Evolutionary conservation across 2,797 vertebrate species (phyloP).

Genomic region (Melanogrammus aeglefinus): DNA sequence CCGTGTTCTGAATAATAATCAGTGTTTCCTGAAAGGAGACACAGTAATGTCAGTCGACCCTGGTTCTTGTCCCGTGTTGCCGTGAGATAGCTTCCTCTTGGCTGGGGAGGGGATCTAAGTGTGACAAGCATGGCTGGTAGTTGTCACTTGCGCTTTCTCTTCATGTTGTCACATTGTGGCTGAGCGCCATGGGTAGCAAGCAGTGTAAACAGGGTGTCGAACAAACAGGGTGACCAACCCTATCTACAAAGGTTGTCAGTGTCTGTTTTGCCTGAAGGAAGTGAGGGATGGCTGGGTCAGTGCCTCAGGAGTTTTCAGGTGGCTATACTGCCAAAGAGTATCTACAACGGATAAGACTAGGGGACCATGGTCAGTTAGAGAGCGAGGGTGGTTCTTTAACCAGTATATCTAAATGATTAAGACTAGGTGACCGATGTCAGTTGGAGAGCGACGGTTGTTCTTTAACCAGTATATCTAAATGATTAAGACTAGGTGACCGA

Average conservation of each 20-base stretch:
- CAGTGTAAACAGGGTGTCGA: slow-evolving; percentile 70
- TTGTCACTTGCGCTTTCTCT: slow-evolving; percentile 70
- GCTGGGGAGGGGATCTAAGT: slow-evolving; percentile 53
- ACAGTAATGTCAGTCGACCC: slow-evolving; percentile 45
- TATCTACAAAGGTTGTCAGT: slow-evolving; percentile 56
- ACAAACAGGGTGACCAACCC: slow-evolving; percentile 66
- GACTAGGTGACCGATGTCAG: background rate
- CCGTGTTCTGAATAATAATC: slow-evolving; percentile 38
- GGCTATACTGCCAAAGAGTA: slow-evolving; percentile 38
- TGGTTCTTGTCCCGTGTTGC: slow-evolving; percentile 45
- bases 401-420: slow-evolving; percentile 33
- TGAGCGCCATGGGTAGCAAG: slow-evolving; percentile 59
- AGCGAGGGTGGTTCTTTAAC: background rate
- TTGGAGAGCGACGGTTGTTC: background rate
- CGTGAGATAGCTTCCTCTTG: slow-evolving; percentile 44
- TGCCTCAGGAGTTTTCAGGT: slow-evolving; percentile 42
- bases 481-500: background rate
- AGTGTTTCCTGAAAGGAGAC: slow-evolving; percentile 37
- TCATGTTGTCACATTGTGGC: slow-evolving; percentile 67
- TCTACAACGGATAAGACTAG: slow-evolving; percentile 18
- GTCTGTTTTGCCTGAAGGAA: slow-evolving; percentile 53
- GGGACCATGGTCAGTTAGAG: background rate
- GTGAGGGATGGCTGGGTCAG: slow-evolving; percentile 46
- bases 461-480: slow-evolving; percentile 34
- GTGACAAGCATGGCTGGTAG: slow-evolving; percentile 61